Conservation (phyloP, 2,113 vertebrate genomes). For the Alexandromys fortis region DNA sequence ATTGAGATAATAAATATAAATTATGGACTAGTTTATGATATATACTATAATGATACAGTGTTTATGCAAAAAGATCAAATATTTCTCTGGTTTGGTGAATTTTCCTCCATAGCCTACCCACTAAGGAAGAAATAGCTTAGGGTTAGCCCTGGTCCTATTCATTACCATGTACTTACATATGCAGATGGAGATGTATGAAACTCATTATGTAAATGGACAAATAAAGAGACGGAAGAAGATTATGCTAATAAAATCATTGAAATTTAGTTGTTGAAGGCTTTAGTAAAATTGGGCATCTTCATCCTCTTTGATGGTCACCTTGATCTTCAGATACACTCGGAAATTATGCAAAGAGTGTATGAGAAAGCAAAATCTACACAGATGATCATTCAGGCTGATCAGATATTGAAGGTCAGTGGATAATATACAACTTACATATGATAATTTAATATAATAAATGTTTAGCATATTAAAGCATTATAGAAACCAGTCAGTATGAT, state of each 20-base stretch:
- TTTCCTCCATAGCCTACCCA: neutral
- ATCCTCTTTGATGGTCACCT: neutral
- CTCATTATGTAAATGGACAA: slow-evolving; percentile 9
- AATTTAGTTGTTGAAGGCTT: neutral
- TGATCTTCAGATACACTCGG: neutral
- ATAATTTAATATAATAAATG: neutral
- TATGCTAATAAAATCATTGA: slow-evolving; percentile 14
- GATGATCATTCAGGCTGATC: neutral
- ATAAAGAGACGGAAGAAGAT: neutral
- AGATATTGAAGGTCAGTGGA: neutral
- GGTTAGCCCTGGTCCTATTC: neutral
- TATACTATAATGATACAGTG: neutral
- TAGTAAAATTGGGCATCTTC: neutral
- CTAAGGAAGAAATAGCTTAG: neutral
- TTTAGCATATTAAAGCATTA: neutral
- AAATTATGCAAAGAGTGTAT: neutral
- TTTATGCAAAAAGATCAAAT: neutral
- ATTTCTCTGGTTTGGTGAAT: neutral
- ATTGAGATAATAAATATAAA: neutral
- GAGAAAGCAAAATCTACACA: neutral
- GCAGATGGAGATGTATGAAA: neutral
- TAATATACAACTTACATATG: neutral
- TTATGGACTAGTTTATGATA: neutral
- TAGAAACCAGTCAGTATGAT: neutral
- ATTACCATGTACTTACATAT: neutral